Evolutionary conservation across 2,113 vertebrate species (phyloP).

Genomic region (Engraulis encrasicolus): DNA sequence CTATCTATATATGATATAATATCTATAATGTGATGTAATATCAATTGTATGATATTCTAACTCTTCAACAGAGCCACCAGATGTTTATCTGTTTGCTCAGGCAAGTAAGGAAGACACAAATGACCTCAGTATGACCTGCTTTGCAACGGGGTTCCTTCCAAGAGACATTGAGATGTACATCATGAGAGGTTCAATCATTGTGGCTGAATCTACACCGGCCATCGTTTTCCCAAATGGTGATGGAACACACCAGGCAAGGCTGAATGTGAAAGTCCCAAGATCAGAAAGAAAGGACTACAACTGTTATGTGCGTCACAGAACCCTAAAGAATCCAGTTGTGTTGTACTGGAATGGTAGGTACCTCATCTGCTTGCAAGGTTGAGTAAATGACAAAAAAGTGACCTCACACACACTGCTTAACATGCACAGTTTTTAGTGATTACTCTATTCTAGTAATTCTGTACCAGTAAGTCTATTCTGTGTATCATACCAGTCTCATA

Average conservation of each 20-base stretch:
- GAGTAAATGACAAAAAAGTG: too few species aligned
- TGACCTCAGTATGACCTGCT: slow-evolving; percentile 17
- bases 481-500: too few species aligned
- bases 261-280: background rate
- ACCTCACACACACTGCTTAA: too few species aligned
- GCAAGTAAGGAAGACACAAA: background rate
- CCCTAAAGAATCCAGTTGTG: background rate
- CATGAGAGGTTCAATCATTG: background rate
- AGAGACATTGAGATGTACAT: slow-evolving; percentile 25
- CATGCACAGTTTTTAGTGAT: too few species aligned
- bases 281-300: background rate
- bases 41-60: background rate
- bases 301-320: background rate
- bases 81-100: background rate
- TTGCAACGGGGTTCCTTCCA: slow-evolving; percentile 45
- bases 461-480: too few species aligned
- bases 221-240: background rate
- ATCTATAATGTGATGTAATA: background rate
- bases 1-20: background rate
- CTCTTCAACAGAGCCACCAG: slow-evolving; percentile 5
- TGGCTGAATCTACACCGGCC: accelerated
- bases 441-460: too few species aligned
- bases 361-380: background rate
- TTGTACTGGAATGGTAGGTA: background rate
- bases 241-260: background rate